Evolutionary conservation across 2,113 vertebrate genomes (phyloP).

Genomic region (Grus americana): DNA sequence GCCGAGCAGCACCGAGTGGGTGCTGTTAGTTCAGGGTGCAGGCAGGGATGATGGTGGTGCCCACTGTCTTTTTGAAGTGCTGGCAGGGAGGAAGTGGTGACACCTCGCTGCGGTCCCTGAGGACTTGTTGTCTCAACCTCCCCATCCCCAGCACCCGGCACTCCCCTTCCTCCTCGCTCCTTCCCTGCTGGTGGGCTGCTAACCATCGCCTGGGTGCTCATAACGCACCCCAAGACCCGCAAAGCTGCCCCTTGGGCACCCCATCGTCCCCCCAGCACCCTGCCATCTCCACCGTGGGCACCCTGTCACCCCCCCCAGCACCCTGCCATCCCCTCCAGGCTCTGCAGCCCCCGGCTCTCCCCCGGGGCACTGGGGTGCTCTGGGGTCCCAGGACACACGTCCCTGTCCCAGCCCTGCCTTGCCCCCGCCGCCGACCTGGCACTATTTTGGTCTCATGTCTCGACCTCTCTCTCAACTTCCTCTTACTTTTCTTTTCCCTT

Average conservation of each 20-base stretch:
- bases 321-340: background rate
- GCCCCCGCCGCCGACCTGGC: accelerated
- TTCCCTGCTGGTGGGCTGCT: background rate
- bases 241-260: background rate
- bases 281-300: background rate
- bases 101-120: background rate
- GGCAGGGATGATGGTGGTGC: background rate
- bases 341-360: background rate
- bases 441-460: background rate
- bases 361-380: background rate
- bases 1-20: background rate
- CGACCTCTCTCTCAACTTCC: background rate
- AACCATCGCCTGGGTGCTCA: background rate
- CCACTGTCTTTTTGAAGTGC: background rate
- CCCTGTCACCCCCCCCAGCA: background rate
- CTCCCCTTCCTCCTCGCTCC: background rate
- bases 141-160: background rate
- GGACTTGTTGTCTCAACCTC: background rate
- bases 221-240: background rate
- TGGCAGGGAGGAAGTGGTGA: background rate
- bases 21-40: background rate
- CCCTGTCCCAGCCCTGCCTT: background rate
- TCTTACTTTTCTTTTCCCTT: background rate
- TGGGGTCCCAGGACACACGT: background rate
- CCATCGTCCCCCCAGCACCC: background rate